Evolutionary conservation across 1,140 invertebrate genomes (phyloP).

Genomic region (Neodiprion pinetum): DNA sequence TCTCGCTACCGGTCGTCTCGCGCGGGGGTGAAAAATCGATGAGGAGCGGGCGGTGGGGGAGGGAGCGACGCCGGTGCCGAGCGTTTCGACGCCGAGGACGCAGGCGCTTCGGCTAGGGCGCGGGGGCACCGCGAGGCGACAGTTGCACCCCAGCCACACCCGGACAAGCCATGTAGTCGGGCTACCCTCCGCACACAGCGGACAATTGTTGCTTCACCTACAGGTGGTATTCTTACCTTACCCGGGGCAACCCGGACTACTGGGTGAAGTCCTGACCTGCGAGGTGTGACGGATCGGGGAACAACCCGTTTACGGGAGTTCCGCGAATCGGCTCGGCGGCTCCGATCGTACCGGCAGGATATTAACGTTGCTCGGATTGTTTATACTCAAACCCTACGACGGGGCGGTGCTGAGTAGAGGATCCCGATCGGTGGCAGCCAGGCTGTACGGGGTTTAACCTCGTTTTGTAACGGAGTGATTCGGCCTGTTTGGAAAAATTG

Average conservation of each 20-base stretch:
- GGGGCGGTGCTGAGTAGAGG: too few species aligned
- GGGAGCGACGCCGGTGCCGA: constrained; percentile 14
- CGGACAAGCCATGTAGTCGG: constrained; percentile 62
- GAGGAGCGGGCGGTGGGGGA: constrained; percentile 21
- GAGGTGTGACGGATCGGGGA: neutral
- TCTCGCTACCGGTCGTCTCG: too few species aligned
- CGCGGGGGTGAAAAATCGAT: constrained; percentile 1
- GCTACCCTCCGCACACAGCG: constrained; percentile 61
- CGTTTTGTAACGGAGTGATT: too few species aligned
- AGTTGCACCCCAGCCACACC: constrained; percentile 63
- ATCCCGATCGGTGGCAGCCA: too few species aligned
- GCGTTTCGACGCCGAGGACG: constrained; percentile 35
- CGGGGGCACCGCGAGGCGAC: constrained; percentile 48
- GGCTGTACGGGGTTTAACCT: too few species aligned
- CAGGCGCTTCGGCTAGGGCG: constrained; percentile 47
- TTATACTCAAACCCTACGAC: too few species aligned
- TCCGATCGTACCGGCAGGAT: too few species aligned
- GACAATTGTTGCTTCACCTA: constrained; percentile 64
- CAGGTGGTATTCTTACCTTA: constrained; percentile 52
- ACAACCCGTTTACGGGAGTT: neutral
- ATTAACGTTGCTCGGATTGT: too few species aligned
- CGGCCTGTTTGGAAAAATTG: neutral
- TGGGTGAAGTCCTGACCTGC: neutral
- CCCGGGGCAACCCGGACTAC: neutral
- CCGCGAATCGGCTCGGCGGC: too few species aligned